phyloP scores from a whole-genome alignment of 2,888 invertebrate species.

The Fragum fragum region DNA sequence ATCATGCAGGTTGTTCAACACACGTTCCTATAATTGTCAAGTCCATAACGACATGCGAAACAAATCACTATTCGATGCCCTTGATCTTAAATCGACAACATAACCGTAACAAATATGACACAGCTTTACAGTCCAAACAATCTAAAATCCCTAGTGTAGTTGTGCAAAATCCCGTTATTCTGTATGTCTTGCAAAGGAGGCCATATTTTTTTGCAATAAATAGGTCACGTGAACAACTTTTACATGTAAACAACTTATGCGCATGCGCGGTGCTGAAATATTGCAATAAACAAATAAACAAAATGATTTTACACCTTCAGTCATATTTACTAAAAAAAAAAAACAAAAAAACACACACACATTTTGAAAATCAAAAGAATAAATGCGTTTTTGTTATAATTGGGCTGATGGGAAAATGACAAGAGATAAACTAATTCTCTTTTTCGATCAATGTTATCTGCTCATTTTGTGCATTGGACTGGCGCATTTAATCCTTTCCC shows the following conservation, averaged over 20 bases:
- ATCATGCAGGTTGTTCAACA: too few species aligned
- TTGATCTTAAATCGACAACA: neutral
- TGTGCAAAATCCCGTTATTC: neutral
- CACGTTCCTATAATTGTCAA: neutral
- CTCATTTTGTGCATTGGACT: too few species aligned
- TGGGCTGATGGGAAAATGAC: too few species aligned
- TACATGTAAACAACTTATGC: slow-evolving; percentile 75
- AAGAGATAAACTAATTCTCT: too few species aligned
- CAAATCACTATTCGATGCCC: neutral
- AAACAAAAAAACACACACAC: too few species aligned
- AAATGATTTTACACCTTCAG: too few species aligned
- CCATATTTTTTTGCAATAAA: slow-evolving; percentile 51
- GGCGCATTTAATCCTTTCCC: too few species aligned
- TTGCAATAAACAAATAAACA: neutral
- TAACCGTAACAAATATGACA: neutral
- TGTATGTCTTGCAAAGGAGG: slow-evolving; percentile 24
- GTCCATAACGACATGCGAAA: neutral
- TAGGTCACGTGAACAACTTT: slow-evolving; percentile 53
- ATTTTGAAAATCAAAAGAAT: too few species aligned
- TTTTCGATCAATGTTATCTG: too few species aligned
- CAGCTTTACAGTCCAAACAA: neutral
- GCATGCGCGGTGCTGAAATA: slow-evolving; percentile 59
- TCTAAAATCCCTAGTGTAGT: neutral
- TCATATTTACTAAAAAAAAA: too few species aligned
- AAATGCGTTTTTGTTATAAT: too few species aligned